Base-by-base conservation (phyloP, 2,888 invertebrate species). In the Agrypnus murinus region DNA sequence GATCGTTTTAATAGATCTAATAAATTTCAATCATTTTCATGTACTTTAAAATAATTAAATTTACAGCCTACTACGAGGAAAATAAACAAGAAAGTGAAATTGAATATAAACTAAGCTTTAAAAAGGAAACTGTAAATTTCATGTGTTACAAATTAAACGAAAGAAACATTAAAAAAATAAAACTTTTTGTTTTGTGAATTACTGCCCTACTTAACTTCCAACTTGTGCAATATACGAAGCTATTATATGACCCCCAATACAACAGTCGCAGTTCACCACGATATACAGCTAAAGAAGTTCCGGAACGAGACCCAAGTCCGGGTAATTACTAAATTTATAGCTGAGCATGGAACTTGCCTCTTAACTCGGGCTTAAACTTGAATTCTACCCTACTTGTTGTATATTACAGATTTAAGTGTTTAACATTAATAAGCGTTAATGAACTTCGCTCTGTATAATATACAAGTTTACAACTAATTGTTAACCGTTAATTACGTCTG, bases 251-350 rank as follows among this genome's bases (percentile, higher is more conserved):
- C 25, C 15, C 55, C 55, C 32, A 36, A 55, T 32, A 55, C 55
- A 55, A 15, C 55, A 55, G 55, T 55, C n/a, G 55, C 55, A 31
- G 55, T 36, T 55, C 55, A n/a, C 55, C 36, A 14, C 55, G 55
- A 55, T 55, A 32, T 55, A 55, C 55, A 36, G 55, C 55, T 36
- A 32, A 55, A 55, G 55, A 55, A 55, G 36, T 55, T 55, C 55
- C 55, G 55, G 36, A 36, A 14, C 55, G 55, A 15, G 32, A 36
- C 53, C 55, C 55, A 55, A 55, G 55, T 55, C 55, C 55, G 55
- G 55, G 55, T 55, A 55, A 55, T 55, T 55, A 55, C 55, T 15
- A 36, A 55, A 55, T 55, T 55, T 55, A 55, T 55, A n/a, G 55
- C 55, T 17, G 36, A 34, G 17, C 55, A 53, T 32, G 15, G 55